phyloP scores from a whole-genome alignment of 2,113 vertebrate species.

The Oncorhynchus masou region DNA sequence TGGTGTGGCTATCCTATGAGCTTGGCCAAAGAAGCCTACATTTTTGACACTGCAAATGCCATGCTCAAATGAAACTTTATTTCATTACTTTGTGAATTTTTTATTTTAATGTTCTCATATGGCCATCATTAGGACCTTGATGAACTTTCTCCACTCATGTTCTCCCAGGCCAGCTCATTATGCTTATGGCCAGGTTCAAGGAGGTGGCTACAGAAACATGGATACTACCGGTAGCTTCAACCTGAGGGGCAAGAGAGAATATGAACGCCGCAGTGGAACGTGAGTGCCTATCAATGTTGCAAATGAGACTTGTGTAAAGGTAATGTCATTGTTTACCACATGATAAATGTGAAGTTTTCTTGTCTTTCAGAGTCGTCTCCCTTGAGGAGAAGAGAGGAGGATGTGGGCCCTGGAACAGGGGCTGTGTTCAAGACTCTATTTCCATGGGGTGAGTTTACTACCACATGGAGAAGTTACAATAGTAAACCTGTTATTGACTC shows the following conservation, averaged over 20 bases:
- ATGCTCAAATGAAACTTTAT: too few relatives aligned
- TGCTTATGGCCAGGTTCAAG: slow-evolving; percentile 69
- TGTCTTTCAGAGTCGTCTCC: slow-evolving; percentile 67
- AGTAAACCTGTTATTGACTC: neutral
- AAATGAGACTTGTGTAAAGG: too few relatives aligned
- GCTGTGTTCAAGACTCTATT: slow-evolving; percentile 66
- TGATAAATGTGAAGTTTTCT: neutral
- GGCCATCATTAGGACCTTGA: neutral
- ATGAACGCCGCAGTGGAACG: slow-evolving; percentile 80
- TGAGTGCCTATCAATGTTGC: slow-evolving; percentile 55
- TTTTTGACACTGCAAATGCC: too few relatives aligned
- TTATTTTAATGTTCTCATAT: too few relatives aligned
- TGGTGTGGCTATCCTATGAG: too few relatives aligned
- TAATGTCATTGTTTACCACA: neutral
- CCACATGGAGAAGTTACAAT: neutral
- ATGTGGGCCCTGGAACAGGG: slow-evolving; percentile 76
- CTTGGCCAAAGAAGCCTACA: too few relatives aligned
- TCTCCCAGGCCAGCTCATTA: slow-evolving; percentile 56
- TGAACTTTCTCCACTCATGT: neutral
- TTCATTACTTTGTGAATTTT: too few relatives aligned
- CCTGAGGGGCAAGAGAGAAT: slow-evolving; percentile 80
- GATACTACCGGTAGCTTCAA: slow-evolving; percentile 64
- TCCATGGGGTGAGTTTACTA: slow-evolving; percentile 44
- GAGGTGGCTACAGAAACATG: slow-evolving; percentile 66
- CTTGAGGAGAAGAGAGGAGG: slow-evolving; percentile 76